phyloP scores from a whole-genome alignment of 1,140 invertebrate genomes.

The Habropoda laboriosa region DNA sequence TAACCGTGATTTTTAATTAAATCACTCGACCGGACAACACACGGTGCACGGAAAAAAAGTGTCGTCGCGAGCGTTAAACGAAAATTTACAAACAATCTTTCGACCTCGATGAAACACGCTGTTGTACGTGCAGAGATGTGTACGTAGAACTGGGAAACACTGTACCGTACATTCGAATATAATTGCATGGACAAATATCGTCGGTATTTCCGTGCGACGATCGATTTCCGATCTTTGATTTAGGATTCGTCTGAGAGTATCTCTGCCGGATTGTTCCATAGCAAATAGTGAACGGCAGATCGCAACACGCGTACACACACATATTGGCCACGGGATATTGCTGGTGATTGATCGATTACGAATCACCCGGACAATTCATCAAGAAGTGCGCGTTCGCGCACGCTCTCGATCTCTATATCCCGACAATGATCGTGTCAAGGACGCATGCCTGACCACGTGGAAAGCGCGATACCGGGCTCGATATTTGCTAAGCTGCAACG shows the following conservation, averaged over 20 bases:
- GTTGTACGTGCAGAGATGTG: too few relatives aligned
- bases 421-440: slow-evolving; percentile 17
- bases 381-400: slow-evolving; percentile 26
- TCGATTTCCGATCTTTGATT: slow-evolving; percentile 68
- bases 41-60: neutral
- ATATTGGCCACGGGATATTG: slow-evolving; percentile 58
- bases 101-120: too few relatives aligned
- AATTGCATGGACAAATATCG: slow-evolving; percentile 65
- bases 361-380: slow-evolving; percentile 59
- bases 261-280: slow-evolving; percentile 36
- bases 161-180: slow-evolving; percentile 28
- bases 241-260: slow-evolving; percentile 46
- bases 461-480: neutral
- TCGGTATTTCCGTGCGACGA: slow-evolving; percentile 42
- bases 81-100: slow-evolving; percentile 58
- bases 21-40: slow-evolving; percentile 23
- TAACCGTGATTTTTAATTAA: slow-evolving; percentile 53
- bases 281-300: slow-evolving; percentile 59
- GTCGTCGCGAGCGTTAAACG: neutral
- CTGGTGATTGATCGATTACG: slow-evolving; percentile 57
- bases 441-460: slow-evolving; percentile 5
- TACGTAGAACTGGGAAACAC: too few relatives aligned
- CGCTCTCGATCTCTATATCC: neutral
- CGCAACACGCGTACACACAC: slow-evolving; percentile 48
- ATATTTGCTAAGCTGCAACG: too few relatives aligned